Percentiles rank a stretch among this genome's conserved stretches.
phyloP scores from a whole-genome alignment of 2,113 vertebrate species.

The Nicator chloris region DNA sequence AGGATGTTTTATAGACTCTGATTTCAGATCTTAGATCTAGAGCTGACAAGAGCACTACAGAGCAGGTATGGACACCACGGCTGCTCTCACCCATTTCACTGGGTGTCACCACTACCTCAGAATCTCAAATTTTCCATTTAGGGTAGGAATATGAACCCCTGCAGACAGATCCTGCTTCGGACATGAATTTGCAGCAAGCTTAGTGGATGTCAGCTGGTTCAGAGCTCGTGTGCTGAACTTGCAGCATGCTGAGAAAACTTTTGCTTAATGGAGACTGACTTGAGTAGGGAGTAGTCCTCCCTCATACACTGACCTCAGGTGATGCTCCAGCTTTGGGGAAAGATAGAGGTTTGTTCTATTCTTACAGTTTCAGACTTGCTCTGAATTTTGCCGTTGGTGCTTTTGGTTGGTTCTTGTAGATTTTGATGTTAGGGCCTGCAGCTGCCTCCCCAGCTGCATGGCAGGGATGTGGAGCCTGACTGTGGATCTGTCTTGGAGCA shows the following conservation, averaged over 20 bases:
- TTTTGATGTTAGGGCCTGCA: not conserved
- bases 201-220: not conserved
- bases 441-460: not conserved
- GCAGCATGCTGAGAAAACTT: not conserved
- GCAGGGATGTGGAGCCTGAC: not conserved
- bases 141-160: not conserved
- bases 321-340: not conserved
- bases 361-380: not conserved
- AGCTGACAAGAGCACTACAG: not conserved
- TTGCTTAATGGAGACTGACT: not conserved
- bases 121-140: not conserved
- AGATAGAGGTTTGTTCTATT: not conserved
- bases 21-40: not conserved
- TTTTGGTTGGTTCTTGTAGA: not conserved
- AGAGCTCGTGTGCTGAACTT: not conserved
- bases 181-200: not conserved
- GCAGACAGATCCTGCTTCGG: not conserved
- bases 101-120: not conserved
- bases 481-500: not conserved
- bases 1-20: not conserved
- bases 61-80: not conserved
- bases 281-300: not conserved
- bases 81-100: not conserved
- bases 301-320: rapidly evolving
- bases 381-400: not conserved